Conservation (phyloP, 2,797 vertebrate species). For the Eupleurogrammus muticus region DNA sequence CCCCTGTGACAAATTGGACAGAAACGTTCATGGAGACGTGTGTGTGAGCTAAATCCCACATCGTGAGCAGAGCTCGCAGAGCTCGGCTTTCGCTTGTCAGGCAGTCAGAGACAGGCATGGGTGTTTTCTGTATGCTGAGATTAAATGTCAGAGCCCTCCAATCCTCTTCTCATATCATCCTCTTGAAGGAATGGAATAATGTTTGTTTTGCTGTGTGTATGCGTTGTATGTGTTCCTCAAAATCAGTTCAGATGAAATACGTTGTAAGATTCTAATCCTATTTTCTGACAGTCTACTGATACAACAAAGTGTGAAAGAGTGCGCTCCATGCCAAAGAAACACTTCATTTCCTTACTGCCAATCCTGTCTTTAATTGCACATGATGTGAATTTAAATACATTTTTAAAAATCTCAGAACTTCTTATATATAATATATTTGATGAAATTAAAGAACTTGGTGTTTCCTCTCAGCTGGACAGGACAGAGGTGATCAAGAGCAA, state of each 20-base stretch:
- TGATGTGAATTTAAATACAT: neutral
- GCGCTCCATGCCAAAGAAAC: slow-evolving; percentile 2
- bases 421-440: neutral
- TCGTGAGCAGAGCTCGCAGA: slow-evolving; percentile 53
- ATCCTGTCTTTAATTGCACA: slow-evolving; percentile 12
- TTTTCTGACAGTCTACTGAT: slow-evolving; percentile 20
- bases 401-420: slow-evolving; percentile 8
- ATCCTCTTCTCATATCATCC: slow-evolving; percentile 52
- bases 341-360: slow-evolving; percentile 7
- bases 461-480: slow-evolving; percentile 88
- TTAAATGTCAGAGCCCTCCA: slow-evolving; percentile 60
- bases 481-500: slow-evolving; percentile 97
- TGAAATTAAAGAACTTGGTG: slow-evolving; percentile 17
- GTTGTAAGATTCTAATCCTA: neutral
- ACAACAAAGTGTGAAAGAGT: slow-evolving; percentile 8
- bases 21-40: slow-evolving; percentile 26
- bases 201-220: slow-evolving; percentile 22
- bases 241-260: slow-evolving; percentile 27
- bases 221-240: slow-evolving; percentile 21
- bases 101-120: slow-evolving; percentile 54
- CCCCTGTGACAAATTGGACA: slow-evolving; percentile 39
- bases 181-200: slow-evolving; percentile 43
- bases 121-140: slow-evolving; percentile 46
- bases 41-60: slow-evolving; percentile 53
- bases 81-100: slow-evolving; percentile 59